Conservation (phyloP, 1,140 invertebrate genomes). For the Lordiphosa mommai region DNA sequence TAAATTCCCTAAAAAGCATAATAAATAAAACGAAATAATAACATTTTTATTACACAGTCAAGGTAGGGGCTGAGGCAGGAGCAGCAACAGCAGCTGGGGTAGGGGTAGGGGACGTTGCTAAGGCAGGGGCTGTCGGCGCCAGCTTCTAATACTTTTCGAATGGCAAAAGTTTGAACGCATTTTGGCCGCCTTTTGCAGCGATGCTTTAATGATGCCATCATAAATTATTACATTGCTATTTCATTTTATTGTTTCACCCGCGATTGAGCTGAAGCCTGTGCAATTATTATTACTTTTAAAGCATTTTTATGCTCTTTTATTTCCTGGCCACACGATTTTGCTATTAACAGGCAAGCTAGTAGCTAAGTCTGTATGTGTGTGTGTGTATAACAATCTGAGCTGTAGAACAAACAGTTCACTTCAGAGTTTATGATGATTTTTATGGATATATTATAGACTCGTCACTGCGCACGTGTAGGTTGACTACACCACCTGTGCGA, state of each 20-base stretch:
- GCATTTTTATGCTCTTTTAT: constrained; percentile 75
- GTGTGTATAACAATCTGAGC: constrained; percentile 43
- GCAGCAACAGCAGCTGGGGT: neutral
- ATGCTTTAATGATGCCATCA: constrained; percentile 75
- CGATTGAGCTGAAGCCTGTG: constrained; percentile 53
- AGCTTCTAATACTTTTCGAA: constrained; percentile 64
- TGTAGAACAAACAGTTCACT: constrained; percentile 32
- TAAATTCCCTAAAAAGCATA: constrained; percentile 74
- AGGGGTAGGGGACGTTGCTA: neutral
- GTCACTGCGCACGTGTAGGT: constrained; percentile 40
- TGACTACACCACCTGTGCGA: constrained; percentile 55
- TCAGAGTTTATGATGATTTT: constrained; percentile 64
- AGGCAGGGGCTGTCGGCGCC: constrained; percentile 22
- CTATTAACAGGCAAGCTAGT: constrained; percentile 47
- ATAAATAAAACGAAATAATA: constrained; percentile 79
- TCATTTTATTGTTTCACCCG: constrained; percentile 78
- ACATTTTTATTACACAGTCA: constrained; percentile 70
- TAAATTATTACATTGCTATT: constrained; percentile 79
- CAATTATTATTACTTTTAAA: constrained; percentile 78
- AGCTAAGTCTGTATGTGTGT: neutral
- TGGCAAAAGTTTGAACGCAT: constrained; percentile 46
- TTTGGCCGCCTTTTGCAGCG: neutral
- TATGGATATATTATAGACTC: constrained; percentile 66
- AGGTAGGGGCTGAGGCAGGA: neutral
- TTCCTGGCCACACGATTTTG: constrained; percentile 65